Evolutionary conservation across 2,113 vertebrate genomes (phyloP), one percentile per base, ranked within the genome.

Genomic region (Oncorhynchus tshawytscha): DNA sequence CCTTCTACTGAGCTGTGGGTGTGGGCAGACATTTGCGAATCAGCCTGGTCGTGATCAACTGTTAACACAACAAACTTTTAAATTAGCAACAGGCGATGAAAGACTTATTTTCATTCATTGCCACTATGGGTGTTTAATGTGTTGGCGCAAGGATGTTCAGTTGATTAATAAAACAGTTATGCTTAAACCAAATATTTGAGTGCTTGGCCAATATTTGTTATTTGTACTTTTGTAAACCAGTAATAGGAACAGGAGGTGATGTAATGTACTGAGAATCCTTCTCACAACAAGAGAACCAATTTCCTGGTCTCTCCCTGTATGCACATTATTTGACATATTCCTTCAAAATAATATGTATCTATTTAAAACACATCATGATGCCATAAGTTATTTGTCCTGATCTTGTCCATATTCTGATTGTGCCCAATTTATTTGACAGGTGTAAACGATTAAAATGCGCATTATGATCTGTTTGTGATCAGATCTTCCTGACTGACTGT

Each of bases 71-170:
- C 87, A 91, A 77, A 89, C 80, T 86, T 45, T 91, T 90, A 88
- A 92, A 92, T 91, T 93, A 92, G 82, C 85, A 92, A 86, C 75
- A 85, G 90, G 90, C 90, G 89, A 93, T 91, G 76, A 79, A 69
- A 64, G 1, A 80, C 73, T 81, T 13, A 89, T 92, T 92, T 92
- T 87, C 82, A 91, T 91, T 91, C 91, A 86, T 75, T 72, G 76
- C 77, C 81, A 79, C 80, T 84, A 84, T 49, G 74, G 70, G 81
- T 66, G 67, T 79, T 25, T 70, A 45, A 71, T 25, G 27, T 73
- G 24, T 77, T 60, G 73, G 71, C 74, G 62, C 60, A 62, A 66
- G 67, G 13, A 69, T 29, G 64, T 48, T 11, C 5, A 67, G 13
- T 31, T 31, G 15, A 31, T 67, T 25, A 67, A 67, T 45, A 67